Evolutionary conservation across 2,113 vertebrate genomes (phyloP).

Genomic region (Aptenodytes patagonicus): DNA sequence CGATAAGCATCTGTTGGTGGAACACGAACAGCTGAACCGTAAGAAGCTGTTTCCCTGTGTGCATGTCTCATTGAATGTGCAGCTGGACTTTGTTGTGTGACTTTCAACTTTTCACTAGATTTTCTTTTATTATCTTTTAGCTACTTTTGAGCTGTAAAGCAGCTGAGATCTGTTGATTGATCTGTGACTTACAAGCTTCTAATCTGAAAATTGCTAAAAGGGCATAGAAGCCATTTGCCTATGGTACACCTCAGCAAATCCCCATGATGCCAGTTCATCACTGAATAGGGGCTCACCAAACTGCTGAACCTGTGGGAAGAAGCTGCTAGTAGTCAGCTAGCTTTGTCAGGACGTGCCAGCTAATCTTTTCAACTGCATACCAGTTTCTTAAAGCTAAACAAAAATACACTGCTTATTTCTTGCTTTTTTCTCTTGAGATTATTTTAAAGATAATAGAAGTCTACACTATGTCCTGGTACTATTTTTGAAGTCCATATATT

Average conservation of each 20-base stretch:
- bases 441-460: neutral
- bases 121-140: neutral
- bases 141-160: neutral
- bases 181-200: neutral
- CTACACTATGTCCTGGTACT: neutral
- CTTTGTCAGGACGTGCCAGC: neutral
- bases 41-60: neutral
- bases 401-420: neutral
- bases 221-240: neutral
- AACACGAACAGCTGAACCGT: constrained; percentile 1
- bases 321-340: neutral
- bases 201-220: neutral
- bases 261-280: neutral
- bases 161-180: neutral
- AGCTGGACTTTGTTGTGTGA: neutral
- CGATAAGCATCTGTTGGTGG: neutral
- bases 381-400: neutral
- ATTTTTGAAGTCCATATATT: neutral
- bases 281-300: neutral
- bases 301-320: neutral
- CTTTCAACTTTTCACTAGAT: neutral
- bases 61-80: neutral
- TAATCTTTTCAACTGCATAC: neutral
- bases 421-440: neutral
- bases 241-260: neutral